These are phyloP conservation scores for Carollia perspicillata DNA, from an alignment of 2,113 vertebrate genomes.

Conservation along the genomic window DNA sequence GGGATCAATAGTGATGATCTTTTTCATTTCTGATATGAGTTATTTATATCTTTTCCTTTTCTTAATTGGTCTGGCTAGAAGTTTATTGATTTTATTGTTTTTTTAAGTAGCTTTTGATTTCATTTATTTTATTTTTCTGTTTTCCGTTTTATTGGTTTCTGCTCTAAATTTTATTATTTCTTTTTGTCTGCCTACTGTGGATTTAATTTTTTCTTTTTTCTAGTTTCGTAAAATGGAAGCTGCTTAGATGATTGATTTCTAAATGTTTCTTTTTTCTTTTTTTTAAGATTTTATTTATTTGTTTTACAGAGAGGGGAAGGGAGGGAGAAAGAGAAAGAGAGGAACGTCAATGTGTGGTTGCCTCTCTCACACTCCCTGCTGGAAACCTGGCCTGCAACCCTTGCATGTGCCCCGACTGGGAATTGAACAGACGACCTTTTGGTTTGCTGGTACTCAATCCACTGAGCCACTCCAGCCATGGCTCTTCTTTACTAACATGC, in stretches of 20 bases:
- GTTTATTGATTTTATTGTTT: background rate
- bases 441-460: no score
- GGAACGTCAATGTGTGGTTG: no score
- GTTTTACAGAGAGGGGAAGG: no score
- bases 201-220: background rate
- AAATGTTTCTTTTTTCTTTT: background rate
- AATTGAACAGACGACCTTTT: no score
- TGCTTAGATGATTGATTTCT: background rate
- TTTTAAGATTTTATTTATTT: no score
- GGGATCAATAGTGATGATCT: background rate
- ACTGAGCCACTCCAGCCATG: no score
- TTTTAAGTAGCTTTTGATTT: background rate
- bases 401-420: no score
- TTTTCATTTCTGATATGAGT: background rate
- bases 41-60: background rate
- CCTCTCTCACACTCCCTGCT: no score
- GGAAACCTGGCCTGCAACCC: no score
- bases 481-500: background rate
- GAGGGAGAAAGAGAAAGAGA: no score
- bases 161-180: background rate
- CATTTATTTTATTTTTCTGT: background rate
- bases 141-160: background rate
- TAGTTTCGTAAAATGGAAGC: background rate
- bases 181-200: background rate
- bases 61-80: background rate